These are phyloP conservation scores for Neolamprologus hecqui DNA, from an alignment of 2,113 vertebrate species.

Conservation along the genomic window DNA sequence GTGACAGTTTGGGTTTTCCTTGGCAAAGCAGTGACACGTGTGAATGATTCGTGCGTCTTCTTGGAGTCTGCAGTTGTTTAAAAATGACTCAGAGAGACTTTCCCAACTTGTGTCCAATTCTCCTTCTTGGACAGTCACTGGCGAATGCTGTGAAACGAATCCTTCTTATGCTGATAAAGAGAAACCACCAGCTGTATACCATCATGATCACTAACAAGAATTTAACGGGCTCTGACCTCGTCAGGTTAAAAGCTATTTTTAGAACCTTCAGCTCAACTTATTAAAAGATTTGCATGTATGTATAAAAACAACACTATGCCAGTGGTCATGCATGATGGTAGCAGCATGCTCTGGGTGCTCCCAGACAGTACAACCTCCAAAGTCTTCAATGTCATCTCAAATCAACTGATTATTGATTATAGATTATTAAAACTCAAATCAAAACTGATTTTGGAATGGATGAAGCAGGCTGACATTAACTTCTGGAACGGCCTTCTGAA, in stretches of 20 bases:
- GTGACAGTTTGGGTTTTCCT: neutral
- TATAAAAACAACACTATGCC: neutral
- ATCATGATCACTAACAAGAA: neutral
- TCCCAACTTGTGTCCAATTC: neutral
- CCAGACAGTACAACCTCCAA: neutral
- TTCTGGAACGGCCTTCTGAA: neutral
- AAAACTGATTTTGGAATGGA: neutral
- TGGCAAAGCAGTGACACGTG: neutral
- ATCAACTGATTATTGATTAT: neutral
- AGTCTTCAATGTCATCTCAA: neutral
- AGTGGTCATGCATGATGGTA: neutral
- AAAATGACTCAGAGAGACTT: neutral
- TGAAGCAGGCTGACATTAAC: neutral
- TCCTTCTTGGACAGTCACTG: neutral
- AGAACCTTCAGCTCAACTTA: neutral
- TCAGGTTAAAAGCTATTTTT: neutral
- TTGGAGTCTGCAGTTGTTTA: neutral
- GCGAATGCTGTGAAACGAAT: neutral
- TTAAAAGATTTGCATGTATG: neutral
- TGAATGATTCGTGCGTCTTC: fast-evolving
- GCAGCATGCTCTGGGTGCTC: neutral
- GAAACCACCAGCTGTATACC: neutral
- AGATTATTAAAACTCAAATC: neutral
- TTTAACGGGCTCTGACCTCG: neutral
- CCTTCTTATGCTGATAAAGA: neutral